phyloP scores from a whole-genome alignment of 23 tunicate genomes.

The Halocynthia roretzi region DNA sequence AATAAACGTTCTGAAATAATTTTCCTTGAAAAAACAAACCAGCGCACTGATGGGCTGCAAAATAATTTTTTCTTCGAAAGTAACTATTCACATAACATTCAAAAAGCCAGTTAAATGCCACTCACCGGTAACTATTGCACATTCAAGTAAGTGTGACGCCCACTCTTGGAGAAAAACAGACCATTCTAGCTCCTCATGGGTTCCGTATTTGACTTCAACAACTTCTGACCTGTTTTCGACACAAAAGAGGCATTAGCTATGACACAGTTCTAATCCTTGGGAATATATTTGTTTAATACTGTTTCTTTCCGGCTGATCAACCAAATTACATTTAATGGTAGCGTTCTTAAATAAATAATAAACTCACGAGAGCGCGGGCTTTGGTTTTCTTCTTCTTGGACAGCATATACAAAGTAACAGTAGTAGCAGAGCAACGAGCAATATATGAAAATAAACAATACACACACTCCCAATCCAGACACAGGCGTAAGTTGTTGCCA shows the following conservation, averaged over 20 bases:
- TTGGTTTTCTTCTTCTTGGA: background rate
- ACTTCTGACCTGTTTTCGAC: conserved; percentile 14
- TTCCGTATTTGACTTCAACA: conserved; percentile 6
- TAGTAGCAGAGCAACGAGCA: conserved; percentile 4
- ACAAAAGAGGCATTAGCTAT: background rate
- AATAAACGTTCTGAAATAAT: too few species aligned
- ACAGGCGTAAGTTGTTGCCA: conserved; percentile 32
- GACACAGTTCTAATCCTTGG: background rate
- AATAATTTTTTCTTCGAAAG: background rate
- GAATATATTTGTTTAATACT: too few species aligned
- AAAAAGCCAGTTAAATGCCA: background rate
- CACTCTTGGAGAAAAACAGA: conserved; percentile 13
- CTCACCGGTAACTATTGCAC: conserved; percentile 22
- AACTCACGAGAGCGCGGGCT: too few species aligned
- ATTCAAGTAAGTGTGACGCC: conserved; percentile 16
- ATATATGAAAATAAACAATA: conserved; percentile 15
- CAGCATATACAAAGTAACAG: conserved; percentile 17
- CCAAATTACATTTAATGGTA: too few species aligned
- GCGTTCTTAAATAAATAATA: too few species aligned
- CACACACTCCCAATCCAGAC: conserved; percentile 43
- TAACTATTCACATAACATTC: background rate
- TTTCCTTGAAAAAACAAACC: too few species aligned
- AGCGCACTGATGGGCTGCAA: too few species aligned
- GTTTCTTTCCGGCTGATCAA: too few species aligned
- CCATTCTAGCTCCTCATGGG: conserved; percentile 8